Base-by-base conservation (phyloP, 2,113 vertebrate genomes). In the Talpa occidentalis region DNA sequence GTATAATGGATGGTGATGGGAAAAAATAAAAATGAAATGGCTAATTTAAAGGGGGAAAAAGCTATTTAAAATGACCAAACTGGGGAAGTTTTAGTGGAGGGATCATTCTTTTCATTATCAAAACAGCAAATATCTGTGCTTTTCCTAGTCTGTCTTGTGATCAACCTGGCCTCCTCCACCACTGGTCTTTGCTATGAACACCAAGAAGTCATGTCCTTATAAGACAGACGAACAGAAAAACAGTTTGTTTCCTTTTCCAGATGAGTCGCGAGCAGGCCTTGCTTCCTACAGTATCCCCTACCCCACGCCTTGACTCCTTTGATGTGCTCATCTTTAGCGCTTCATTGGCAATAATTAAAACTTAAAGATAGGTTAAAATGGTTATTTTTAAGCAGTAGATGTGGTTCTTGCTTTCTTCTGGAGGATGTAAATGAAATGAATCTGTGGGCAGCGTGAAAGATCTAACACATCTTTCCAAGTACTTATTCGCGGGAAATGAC, bases 91-190 rank as follows among this genome's bases (percentile, higher is more conserved):
- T 95, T 40, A 26, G 49, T 70, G 64, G 74, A 79, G 52, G 78
- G 79, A 79, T 32, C 73, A 83, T 94, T 89, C 28, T 78, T 97
- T 97, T 97, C 80, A 81, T 97, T 96, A 96, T 97, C 95, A 97
- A 91, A 98, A 92, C 70, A 94, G 92, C 96, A 97, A 98, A 93
- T 96, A 97, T 97, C 96, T 98, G 94, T 97, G 96, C 98, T 98
- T 86, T 93, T 97, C 97, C 97, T 97, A 74, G 59, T 96, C 95
- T 97, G 87, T 95, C 91, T 78, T 97, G 97, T 97, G 97, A 97
- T 98, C 97, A 98, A 86, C 94, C 52, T 94, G 95, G 91, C 95
- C 96, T 98, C 97, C 98, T 98, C 96, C 92, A 93, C 98, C 96
- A 98, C 89, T 94, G 74, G 93, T 97, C 95, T 98, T 98, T 97